Evolutionary conservation across 64 coral and sea anemone genomes (phyloP), one percentile per base, ranked within the genome.

Genomic region (Pocillopora verrucosa): DNA sequence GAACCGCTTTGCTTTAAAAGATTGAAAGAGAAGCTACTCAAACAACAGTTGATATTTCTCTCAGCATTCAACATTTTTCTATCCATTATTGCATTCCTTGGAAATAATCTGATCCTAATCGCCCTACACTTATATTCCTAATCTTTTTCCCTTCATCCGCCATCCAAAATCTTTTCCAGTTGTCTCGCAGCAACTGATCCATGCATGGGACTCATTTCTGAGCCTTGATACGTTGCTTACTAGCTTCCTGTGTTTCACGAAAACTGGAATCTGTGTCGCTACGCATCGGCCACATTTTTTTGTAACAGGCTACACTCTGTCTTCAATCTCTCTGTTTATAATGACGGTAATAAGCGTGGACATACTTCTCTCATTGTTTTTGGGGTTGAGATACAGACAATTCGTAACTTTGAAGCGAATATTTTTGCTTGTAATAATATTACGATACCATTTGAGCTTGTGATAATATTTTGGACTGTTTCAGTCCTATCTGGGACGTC

Each of bases 321-420:
- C 5, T 56, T 77, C 19, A 20, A 20, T 77, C 19, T 77, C 75
- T 56, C 56, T 77, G 75, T 58, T 56, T 11, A 77, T 20, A 22
- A 10, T 77, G 75, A 77, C 75, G 1, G 37, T 36, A 56, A 77
- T 77, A 17, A 77, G 75, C 41, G 75, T 77, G 38, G 75, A 77
- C 75, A 77, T 37, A 56, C 41, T 77, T 56, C 41, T 56, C 41
- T 37, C 75, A 37, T 20, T 77, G 67, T 70, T 70, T 11, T 24
- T 70, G n/a, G 67, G 67, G 20, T 11, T 70, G 20, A 70, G 67
- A 70, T 70, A 70, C 67, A 30, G 67, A 24, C 67, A 70, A 70
- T 19, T 70, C 1, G n/a, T 70, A 25, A 70, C 67, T 70, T n/a
- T 11, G 22, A 70, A 70, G 1, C 67, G 67, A 24, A n/a, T 24